phyloP scores from a whole-genome alignment of 2,797 vertebrate genomes.

The Argya squamiceps region DNA sequence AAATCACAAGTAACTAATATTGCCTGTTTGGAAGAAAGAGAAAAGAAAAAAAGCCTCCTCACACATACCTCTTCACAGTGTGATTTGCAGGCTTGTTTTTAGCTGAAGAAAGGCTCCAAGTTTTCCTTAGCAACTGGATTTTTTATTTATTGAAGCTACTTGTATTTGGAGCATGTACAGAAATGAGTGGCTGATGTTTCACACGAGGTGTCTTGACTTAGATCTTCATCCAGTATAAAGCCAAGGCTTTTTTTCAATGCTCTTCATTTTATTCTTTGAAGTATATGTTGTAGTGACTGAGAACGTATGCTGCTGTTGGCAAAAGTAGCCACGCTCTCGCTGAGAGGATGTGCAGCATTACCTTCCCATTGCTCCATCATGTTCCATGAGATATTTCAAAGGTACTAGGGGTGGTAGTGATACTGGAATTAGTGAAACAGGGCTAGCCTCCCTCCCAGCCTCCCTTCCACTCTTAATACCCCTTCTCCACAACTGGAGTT shows the following conservation, averaged over 20 bases:
- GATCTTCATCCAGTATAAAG: conserved; percentile 66
- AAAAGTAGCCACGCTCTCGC: not conserved
- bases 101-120: not conserved
- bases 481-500: not conserved
- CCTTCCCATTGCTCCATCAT: conserved; percentile 24
- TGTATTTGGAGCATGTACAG: not conserved
- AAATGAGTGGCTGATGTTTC: conserved; percentile 31
- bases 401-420: conserved; percentile 47
- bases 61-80: not conserved
- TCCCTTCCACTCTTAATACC: not conserved
- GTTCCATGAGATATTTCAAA: conserved; percentile 41
- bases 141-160: conserved; percentile 57
- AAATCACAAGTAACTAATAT: not conserved
- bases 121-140: conserved; percentile 65
- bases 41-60: not conserved
- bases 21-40: not conserved
- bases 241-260: conserved; percentile 37
- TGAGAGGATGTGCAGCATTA: conserved; percentile 15
- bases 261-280: conserved; percentile 69
- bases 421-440: conserved; percentile 18
- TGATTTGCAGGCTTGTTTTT: conserved; percentile 10
- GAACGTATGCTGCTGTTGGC: conserved; percentile 53
- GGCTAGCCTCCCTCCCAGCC: conserved; percentile 1
- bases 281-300: conserved; percentile 61
- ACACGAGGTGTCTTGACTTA: conserved; percentile 46